Evolutionary conservation across 2,888 invertebrate species (phyloP).

Genomic region (Drosophila multiciliata): DNA sequence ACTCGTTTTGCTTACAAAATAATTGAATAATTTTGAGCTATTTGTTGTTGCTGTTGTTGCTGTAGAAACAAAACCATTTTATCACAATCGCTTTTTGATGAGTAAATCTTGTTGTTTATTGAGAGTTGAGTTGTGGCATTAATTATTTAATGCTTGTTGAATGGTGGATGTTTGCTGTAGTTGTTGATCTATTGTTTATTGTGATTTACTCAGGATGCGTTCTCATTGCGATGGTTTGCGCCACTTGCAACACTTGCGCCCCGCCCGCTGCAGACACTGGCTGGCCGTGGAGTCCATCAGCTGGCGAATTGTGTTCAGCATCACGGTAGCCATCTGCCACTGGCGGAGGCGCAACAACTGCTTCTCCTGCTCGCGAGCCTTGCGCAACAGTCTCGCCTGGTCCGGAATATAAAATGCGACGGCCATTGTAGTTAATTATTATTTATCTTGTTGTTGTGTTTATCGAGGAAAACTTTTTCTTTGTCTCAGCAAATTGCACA

Average conservation of each 20-base stretch:
- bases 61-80: slow-evolving; percentile 77
- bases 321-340: slow-evolving; percentile 74
- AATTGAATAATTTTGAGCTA: slow-evolving; percentile 36
- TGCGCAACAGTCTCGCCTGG: slow-evolving; percentile 80
- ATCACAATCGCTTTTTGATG: slow-evolving; percentile 84
- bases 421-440: slow-evolving; percentile 71
- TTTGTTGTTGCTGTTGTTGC: slow-evolving; percentile 13
- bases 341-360: slow-evolving; percentile 78
- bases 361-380: slow-evolving; percentile 80
- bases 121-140: background rate
- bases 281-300: slow-evolving; percentile 59
- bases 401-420: slow-evolving; percentile 83
- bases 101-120: slow-evolving; percentile 56
- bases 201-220: slow-evolving; percentile 45
- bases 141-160: slow-evolving; percentile 12
- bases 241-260: slow-evolving; percentile 67
- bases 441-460: slow-evolving; percentile 12
- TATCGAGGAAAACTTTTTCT: slow-evolving; percentile 44
- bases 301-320: slow-evolving; percentile 73
- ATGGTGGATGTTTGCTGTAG: slow-evolving; percentile 18
- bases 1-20: slow-evolving; percentile 30
- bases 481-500: slow-evolving; percentile 68
- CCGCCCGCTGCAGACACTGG: slow-evolving; percentile 52
- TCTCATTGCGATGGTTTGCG: slow-evolving; percentile 74
- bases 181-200: slow-evolving; percentile 23